phyloP scores from a whole-genome alignment of 1,140 invertebrate genomes.

The Samia ricini region DNA sequence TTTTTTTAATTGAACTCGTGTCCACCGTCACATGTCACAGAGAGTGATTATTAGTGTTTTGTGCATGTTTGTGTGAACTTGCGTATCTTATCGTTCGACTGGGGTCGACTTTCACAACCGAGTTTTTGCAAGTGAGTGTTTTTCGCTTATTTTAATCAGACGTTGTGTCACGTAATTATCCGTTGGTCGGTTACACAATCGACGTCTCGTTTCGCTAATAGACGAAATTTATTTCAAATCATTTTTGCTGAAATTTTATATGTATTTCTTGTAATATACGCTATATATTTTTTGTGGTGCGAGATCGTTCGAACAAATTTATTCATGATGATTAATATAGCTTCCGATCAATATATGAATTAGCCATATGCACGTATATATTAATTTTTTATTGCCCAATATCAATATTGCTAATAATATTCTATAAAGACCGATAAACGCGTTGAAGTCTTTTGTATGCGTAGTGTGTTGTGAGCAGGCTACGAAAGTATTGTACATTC shows the following conservation, averaged over 20 bases:
- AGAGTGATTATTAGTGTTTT: slow-evolving; percentile 59
- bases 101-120: slow-evolving; percentile 45
- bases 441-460: slow-evolving; percentile 66
- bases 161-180: slow-evolving; percentile 35
- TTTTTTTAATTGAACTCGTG: slow-evolving; percentile 31
- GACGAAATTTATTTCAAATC: slow-evolving; percentile 33
- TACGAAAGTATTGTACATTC: slow-evolving; percentile 21
- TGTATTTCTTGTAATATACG: background rate
- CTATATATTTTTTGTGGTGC: no score
- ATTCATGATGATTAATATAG: background rate
- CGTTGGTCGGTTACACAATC: slow-evolving; percentile 41
- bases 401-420: background rate
- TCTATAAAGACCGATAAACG: background rate
- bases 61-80: slow-evolving; percentile 39
- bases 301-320: background rate
- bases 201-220: slow-evolving; percentile 25
- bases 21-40: slow-evolving; percentile 25
- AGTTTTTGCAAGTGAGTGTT: slow-evolving; percentile 70
- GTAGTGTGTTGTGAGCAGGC: slow-evolving; percentile 8
- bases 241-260: background rate
- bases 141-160: slow-evolving; percentile 46
- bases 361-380: background rate
- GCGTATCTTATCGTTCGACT: slow-evolving; percentile 34
- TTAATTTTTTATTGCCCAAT: background rate
- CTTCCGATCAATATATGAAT: background rate